Percentiles rank a stretch among this genome's conserved stretches.
phyloP scores from a whole-genome alignment of 2,888 invertebrate species.

The Laothoe populi region DNA sequence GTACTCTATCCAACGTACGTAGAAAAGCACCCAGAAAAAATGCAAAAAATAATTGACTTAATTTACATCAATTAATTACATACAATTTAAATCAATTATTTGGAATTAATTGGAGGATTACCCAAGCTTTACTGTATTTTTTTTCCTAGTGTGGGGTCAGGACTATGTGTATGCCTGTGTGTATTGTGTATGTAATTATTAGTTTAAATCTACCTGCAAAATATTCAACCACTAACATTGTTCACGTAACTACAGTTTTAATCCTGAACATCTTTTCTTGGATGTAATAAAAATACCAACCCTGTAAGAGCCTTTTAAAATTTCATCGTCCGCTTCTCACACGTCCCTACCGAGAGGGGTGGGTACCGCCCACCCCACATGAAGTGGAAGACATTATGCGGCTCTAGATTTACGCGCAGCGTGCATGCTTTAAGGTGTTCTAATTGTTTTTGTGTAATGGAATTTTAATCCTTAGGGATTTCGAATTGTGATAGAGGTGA shows the following conservation, averaged over 20 bases:
- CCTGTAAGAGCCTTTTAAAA: constrained; percentile 66
- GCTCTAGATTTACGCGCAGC: constrained; percentile 25
- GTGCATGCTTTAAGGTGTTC: constrained; percentile 5
- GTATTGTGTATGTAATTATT: too few relatives aligned
- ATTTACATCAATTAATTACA: too few relatives aligned
- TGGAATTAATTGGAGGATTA: too few relatives aligned
- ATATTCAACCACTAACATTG: not conserved
- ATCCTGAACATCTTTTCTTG: constrained; percentile 20
- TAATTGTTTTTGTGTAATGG: not conserved
- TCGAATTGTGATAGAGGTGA: too few relatives aligned
- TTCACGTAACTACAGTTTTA: constrained; percentile 15
- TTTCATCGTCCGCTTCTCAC: constrained; percentile 59
- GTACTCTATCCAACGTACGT: too few relatives aligned
- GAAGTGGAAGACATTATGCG: constrained; percentile 31
- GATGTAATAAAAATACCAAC: constrained; percentile 47
- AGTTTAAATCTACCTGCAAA: too few relatives aligned
- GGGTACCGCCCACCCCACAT: constrained; percentile 23
- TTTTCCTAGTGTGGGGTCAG: too few relatives aligned
- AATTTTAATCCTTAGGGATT: not conserved
- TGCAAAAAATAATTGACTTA: too few relatives aligned
- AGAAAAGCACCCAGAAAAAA: too few relatives aligned
- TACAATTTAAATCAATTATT: too few relatives aligned
- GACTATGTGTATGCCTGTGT: too few relatives aligned
- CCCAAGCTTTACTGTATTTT: too few relatives aligned
- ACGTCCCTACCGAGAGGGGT: not conserved